These are phyloP conservation scores for Progne subis DNA, from an alignment of 2,113 vertebrate species.

Conservation along the genomic window DNA sequence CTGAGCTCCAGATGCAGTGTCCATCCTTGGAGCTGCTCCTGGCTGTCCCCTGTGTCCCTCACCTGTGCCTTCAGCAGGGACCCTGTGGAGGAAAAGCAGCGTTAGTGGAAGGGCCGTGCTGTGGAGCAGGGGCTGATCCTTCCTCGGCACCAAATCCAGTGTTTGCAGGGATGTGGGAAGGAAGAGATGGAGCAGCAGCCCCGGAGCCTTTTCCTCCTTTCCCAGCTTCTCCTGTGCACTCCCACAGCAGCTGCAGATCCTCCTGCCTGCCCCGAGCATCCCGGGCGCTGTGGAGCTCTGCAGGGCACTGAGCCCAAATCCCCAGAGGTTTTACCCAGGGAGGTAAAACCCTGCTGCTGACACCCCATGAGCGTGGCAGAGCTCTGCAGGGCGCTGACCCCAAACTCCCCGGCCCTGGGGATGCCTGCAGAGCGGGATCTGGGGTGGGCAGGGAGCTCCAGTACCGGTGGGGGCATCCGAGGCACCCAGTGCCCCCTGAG, in stretches of 20 bases:
- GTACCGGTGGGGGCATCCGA: neutral
- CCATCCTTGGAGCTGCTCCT: neutral
- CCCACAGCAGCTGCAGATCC: neutral
- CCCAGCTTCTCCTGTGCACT: neutral
- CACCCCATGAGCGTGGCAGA: neutral
- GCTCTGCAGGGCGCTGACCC: neutral
- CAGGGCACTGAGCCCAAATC: neutral
- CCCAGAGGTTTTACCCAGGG: neutral
- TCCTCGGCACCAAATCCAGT: accelerated
- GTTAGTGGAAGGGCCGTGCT: neutral
- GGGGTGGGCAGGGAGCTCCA: neutral
- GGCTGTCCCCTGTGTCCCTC: neutral
- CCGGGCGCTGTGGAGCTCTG: too few species aligned
- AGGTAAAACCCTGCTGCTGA: neutral
- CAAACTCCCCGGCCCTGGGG: neutral
- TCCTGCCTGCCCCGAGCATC: neutral
- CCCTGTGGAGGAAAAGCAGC: neutral
- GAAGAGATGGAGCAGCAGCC: neutral
- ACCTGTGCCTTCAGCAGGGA: neutral
- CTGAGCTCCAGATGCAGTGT: neutral
- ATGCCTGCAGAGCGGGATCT: accelerated
- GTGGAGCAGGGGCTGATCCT: accelerated
- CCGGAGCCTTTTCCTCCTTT: neutral
- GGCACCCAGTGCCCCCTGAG: neutral
- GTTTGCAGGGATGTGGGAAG: accelerated